A percentile compares a stretch with the other conserved stretches of the same genome.
Conservation (phyloP, 2,888 invertebrate genomes). For the Drosophila monieri region DNA sequence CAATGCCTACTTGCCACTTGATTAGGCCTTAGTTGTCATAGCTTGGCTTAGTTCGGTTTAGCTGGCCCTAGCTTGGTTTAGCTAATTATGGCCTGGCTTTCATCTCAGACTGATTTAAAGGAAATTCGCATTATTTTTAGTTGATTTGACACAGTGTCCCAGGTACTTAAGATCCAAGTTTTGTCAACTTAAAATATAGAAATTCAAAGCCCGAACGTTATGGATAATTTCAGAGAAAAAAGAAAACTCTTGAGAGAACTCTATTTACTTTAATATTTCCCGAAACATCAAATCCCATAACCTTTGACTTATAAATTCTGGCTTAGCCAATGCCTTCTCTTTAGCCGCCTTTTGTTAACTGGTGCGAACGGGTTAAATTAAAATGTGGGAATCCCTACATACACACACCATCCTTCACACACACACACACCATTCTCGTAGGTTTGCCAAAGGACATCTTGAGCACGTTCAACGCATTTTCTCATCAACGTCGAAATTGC, state of each 20-base stretch:
- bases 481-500: constrained; percentile 79
- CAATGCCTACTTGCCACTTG: constrained; percentile 77
- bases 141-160: constrained; percentile 36
- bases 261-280: too few relatives aligned
- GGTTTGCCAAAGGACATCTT: constrained; percentile 68
- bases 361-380: constrained; percentile 69
- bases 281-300: constrained; percentile 1
- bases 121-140: constrained; percentile 54
- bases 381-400: constrained; percentile 41
- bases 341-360: constrained; percentile 61
- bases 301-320: constrained; percentile 60
- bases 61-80: constrained; percentile 2
- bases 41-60: constrained; percentile 41
- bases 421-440: constrained; percentile 14
- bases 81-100: constrained; percentile 11
- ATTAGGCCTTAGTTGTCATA: constrained; percentile 64
- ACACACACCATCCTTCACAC: constrained; percentile 1
- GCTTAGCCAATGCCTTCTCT: constrained; percentile 26
- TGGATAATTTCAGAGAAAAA: too few relatives aligned
- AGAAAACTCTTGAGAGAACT: too few relatives aligned
- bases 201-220: too few relatives aligned
- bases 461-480: constrained; percentile 80
- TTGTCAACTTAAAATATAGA: neutral
- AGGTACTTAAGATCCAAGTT: neutral
- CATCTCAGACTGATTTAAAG: constrained; percentile 2